Evolutionary conservation across 2,888 invertebrate genomes (phyloP), one percentile per base, ranked within the genome.

Genomic region (Eupithecia subfuscata): DNA sequence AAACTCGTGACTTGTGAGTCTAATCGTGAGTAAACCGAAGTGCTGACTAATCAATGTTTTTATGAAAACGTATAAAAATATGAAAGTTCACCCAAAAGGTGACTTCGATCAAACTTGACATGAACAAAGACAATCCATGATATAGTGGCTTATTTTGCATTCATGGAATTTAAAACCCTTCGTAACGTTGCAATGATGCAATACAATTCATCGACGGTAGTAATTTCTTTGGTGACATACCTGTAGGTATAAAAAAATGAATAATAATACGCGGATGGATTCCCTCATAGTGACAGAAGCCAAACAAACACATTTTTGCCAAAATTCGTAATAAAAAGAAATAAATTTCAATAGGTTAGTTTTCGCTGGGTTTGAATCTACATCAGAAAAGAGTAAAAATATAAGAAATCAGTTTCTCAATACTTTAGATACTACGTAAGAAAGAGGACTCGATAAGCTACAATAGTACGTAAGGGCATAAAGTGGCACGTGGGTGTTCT

Each of bases 131-230:
- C 90, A 90, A 90, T 90, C 89, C 87, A 83, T 90, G 92, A 89
- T 90, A 90, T 25, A 60, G 89, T 87, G 71, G 82, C 91, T 92
- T 91, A 93, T 94, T 94, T 91, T 91, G 92, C 92, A 94, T 93
- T 93, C 94, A 94, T 94, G 89, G 93, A 92, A 93, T 92, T 91
- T 90, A 92, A 91, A 91, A 92, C 75, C 75, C 76, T 71, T 71
- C 64, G 43, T 22, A 56, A 25, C 56, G 22, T 40, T 48, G 43
- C 1, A n/a, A 56, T 6, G 43, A 2, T 43, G 43, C 43, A 43
- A 43, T 18, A 22, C 22, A 3, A 48, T 48, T 52, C n/a, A 52
- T n/a, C 7, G 52, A 14, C 43, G 43, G 11, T 22, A 11, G 22
- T 22, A 22, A 56, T 11, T 52, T 56, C 52, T n/a, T n/a, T 56